Percentiles rank a stretch among this genome's conserved stretches.
phyloP scores from a whole-genome alignment of 2,797 vertebrate species.

The Poecilia gillii region DNA sequence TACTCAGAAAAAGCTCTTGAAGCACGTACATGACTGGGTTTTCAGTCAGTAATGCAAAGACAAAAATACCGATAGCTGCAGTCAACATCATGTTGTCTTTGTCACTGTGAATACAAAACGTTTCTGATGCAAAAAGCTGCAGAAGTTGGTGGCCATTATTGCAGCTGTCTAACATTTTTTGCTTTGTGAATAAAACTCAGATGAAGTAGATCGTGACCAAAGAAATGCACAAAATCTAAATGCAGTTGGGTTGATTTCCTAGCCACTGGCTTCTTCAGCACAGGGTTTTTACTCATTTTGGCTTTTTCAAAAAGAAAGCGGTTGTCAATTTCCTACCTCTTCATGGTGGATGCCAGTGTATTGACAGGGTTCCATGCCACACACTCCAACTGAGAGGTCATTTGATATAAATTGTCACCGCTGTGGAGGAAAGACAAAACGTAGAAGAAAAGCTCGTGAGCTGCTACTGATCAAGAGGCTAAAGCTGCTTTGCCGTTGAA shows the following conservation, averaged over 20 bases:
- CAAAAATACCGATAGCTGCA: neutral
- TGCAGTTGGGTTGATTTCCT: neutral
- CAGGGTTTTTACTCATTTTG: constrained; percentile 5
- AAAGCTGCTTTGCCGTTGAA: neutral
- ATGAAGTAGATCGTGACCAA: neutral
- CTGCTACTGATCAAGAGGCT: constrained; percentile 29
- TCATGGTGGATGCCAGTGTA: constrained; percentile 87
- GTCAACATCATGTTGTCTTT: neutral
- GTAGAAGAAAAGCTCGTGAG: constrained; percentile 65
- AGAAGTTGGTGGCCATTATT: neutral
- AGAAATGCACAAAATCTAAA: neutral
- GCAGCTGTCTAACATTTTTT: neutral
- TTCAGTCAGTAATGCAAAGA: neutral
- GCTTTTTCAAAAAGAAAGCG: constrained; percentile 34
- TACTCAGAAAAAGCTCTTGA: neutral
- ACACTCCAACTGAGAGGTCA: constrained; percentile 96
- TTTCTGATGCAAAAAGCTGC: neutral
- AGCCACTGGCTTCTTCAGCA: neutral
- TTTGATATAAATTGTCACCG: constrained; percentile 96
- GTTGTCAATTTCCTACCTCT: constrained; percentile 84
- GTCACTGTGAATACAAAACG: neutral
- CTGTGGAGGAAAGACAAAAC: constrained; percentile 78
- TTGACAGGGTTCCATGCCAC: constrained; percentile 96
- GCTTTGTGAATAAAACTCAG: neutral
- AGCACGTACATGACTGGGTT: neutral